Conservation (phyloP, 1,140 invertebrate species). For the Bombus fervidus region DNA sequence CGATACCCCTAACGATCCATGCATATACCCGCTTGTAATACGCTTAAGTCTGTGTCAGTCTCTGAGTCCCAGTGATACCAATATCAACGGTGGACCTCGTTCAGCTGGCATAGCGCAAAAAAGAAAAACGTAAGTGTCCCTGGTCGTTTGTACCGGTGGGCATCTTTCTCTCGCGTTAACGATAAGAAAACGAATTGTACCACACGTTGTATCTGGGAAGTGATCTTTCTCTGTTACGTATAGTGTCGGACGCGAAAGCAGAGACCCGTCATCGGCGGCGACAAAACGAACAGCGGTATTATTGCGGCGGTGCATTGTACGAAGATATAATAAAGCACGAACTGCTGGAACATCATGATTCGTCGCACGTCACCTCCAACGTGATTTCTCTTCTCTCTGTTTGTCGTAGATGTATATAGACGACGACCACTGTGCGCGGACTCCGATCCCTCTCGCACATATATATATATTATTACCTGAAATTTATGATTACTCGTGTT, state of each 20-base stretch:
- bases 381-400: constrained; percentile 64
- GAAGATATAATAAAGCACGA: constrained; percentile 77
- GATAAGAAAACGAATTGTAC: constrained; percentile 45
- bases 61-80: background rate
- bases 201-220: constrained; percentile 46
- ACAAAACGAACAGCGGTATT: constrained; percentile 44
- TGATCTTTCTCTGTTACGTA: constrained; percentile 43
- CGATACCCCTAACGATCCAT: background rate
- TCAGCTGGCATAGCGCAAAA: background rate
- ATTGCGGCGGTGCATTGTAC: constrained; percentile 72
- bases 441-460: constrained; percentile 25
- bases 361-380: constrained; percentile 69
- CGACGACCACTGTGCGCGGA: constrained; percentile 19
- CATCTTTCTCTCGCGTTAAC: constrained; percentile 2
- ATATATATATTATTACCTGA: background rate
- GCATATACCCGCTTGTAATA: constrained; percentile 19
- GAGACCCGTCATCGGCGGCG: constrained; percentile 46
- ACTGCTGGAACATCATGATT: constrained; percentile 70
- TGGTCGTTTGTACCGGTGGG: background rate
- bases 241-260: constrained; percentile 46
- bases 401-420: constrained; percentile 62
- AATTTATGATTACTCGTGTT: constrained; percentile 17
- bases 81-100: background rate
- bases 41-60: background rate
- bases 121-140: background rate